Conservation (phyloP, 2,113 vertebrate genomes). For the Myodes glareolus region DNA sequence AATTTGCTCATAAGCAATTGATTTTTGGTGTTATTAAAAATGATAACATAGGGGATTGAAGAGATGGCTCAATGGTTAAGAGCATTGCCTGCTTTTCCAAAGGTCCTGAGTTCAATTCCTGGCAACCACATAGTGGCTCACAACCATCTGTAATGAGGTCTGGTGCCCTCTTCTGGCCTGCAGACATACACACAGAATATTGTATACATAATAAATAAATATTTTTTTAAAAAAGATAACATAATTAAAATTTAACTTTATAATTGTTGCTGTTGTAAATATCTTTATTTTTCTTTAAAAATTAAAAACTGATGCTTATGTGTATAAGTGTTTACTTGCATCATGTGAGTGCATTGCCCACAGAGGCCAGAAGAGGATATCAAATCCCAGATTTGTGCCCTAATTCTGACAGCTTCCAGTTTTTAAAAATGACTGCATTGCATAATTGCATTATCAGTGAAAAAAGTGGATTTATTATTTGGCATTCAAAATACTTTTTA, state of each 20-base stretch:
- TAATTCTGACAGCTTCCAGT: background rate
- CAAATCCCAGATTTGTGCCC: background rate
- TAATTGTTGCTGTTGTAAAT: background rate
- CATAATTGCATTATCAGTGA: background rate
- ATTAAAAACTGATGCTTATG: background rate
- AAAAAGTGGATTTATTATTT: conserved; percentile 9
- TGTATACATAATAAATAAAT: no score
- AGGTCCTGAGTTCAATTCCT: no score
- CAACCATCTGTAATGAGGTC: no score
- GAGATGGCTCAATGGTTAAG: no score
- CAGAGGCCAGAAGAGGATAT: background rate
- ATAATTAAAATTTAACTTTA: background rate
- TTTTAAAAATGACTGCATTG: background rate
- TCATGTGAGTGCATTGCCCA: background rate
- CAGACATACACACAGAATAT: no score
- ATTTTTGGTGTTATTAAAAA: background rate
- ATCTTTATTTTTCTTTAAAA: background rate
- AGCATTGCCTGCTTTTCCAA: no score
- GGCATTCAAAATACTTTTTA: background rate
- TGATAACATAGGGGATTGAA: background rate
- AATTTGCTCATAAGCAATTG: background rate
- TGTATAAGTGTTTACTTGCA: background rate
- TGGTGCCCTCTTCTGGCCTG: no score
- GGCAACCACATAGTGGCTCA: no score
- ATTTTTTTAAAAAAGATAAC: background rate